Base-by-base conservation (phyloP, 2,113 vertebrate species). In the Cyanoderma ruficeps region DNA sequence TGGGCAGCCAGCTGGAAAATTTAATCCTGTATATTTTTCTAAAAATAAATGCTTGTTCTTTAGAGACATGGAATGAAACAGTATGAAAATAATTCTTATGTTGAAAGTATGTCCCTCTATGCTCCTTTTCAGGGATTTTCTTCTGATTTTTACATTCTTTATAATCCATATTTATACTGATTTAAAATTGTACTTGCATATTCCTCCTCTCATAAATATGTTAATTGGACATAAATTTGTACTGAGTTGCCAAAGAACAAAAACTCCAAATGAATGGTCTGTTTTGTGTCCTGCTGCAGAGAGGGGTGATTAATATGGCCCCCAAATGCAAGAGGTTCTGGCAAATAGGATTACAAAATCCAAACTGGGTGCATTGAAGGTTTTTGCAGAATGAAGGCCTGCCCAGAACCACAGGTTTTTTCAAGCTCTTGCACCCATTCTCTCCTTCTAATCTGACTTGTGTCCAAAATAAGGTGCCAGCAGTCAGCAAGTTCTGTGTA, bases 391-490 rank as follows among this genome's bases (percentile, higher is more conserved):
- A 92, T 21, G 30, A 44, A 90, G 31, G 9, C 13, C 28, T 79
- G 61, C 25, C 42, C 53, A 64, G 44, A 61, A 61, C 49, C 37
- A 33, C 0, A 10, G 15, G 13, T 21, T 89, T 93, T 75, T 57
- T 25, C 3, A 16, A 75, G 31, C 39, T 86, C 35, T 71, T 63
- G 69, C 52, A 52, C 71, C 64, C 16, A 1, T 78, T 90, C 41
- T 47, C 47, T 81, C 76, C 44, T 83, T 78, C 80, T 76, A 35
- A 49, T 53, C 76, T 87, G 90, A 92, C 41, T 90, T 82, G 35
- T 57, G 65, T 82, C 71, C 88, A 92, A 87, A 94, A 71, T 76
- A 94, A 90, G 96, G 93, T 93, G 85, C 83, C 83, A 68, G 93
- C 83, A 94, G 93, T 64, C 89, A 94, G 86, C 94, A 84, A 91